Base-by-base conservation (phyloP, 2,797 vertebrate genomes). In the Notolepis coatsorum region DNA sequence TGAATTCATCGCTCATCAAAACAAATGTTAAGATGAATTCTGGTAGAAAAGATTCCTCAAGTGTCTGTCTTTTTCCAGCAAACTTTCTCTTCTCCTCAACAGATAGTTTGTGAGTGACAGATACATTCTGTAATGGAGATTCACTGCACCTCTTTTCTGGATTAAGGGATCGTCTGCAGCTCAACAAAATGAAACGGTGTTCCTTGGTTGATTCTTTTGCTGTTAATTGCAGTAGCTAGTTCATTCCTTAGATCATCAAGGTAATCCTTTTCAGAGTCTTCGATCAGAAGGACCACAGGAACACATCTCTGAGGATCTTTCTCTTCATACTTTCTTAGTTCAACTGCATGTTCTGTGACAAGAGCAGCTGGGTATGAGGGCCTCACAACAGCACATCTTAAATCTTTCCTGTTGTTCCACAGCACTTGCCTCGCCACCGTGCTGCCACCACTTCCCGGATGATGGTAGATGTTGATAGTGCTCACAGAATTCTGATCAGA, bases 361-460 rank as follows among this genome's bases (percentile, higher is more conserved):
- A 41, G 50, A 20, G 70, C 48, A 46, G 60, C 74, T 0, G 87
- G 0, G 30, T 88, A 85, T 0, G 89, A 89, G 1, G 82, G 38
- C 48, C 92, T 95, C 35, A 94, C 89, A 50, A 95, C 81, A 0
- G 83, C 94, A 82, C 94, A 95, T 53, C 94, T 86, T 3, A 94
- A 62, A 5, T 87, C 63, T 55, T 79, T 94, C 67, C 89, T 90
- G 7, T 77, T 88, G 65, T 92, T 92, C 95, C 95, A 96, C 1
- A 96, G 71, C 25, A 95, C 82, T 48, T 95, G 94, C n/a, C 93
- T 87, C 49, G 91, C 93, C 27, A 95, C 90, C 33, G 94, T 96
- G 74, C 95, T 96, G 45, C 95, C 95, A 31, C 95, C 95, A 5
- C 95, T 96, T 25, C 94, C 94, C 23, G 95, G 94, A 45, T 95